Base-by-base conservation (phyloP, 2,113 vertebrate genomes). In the Emydura subglobosa region DNA sequence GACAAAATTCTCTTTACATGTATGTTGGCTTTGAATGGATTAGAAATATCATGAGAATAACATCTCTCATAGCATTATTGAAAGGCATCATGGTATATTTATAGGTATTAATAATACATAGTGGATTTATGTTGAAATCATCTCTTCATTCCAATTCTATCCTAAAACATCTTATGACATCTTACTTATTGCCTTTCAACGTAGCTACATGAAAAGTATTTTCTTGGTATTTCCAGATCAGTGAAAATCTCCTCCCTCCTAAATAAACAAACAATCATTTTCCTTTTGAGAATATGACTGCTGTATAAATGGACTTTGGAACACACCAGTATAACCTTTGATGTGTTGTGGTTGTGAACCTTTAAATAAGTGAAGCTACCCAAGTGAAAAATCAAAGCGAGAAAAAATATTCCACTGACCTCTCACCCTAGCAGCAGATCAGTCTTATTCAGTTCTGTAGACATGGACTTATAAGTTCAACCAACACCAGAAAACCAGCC, bases 191-290 rank as follows among this genome's bases (percentile, higher is more conserved):
- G 10, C 50, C 80, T 78, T 86, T 39, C 27, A 83, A 16, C 39
- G 6, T 87, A 88, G 80, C 29, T 9, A 90, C 65, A 19, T 47
- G 34, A 53, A 51, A 50, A 27, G 21, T 59, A 42, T 57, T 83
- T 82, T 82, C 10, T 17, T 42, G 22, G 24, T 87, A 87, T 42
- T 92, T 82, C 83, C 85, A 92, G 83, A 34, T 14, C 4, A 65
- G 10, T 1, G n/a, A 16, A 65, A 65, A 16, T 13, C 31, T 87
- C 5, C 47, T 79, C 11, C 11, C 47, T 79, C 51, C 19, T 31
- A 82, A 88, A 74, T 53, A 31, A 90, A 55, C 4, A 61, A 34
- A 87, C 89, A 61, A 12, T n/a, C 78, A 61, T 39, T 68, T 50
- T 65, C 31, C 31, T 65, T 65, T 65, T 34, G 61, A 65, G 93